Conservation (phyloP, 2,113 vertebrate genomes). For the Gila orcuttii region DNA sequence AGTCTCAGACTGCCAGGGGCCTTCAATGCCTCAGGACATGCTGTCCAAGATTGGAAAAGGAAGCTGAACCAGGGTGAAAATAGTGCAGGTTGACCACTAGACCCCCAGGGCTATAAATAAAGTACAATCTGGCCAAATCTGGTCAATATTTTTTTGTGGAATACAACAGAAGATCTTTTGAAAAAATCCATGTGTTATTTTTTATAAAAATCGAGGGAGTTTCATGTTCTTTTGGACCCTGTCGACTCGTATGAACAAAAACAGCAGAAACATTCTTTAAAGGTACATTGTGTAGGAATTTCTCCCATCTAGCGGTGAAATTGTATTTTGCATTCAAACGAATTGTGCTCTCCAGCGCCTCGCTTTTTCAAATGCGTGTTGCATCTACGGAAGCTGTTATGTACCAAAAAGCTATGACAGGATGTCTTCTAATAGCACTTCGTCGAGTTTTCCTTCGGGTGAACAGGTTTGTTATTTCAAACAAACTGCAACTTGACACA, state of each 20-base stretch:
- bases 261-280: too few species aligned
- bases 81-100: conserved; percentile 1
- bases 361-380: too few species aligned
- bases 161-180: neutral
- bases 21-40: conserved; percentile 26
- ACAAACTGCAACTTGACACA: too few species aligned
- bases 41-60: neutral
- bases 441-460: too few species aligned
- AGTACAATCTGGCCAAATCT: neutral
- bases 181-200: neutral
- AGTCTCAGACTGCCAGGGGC: neutral
- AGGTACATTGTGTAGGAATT: too few species aligned
- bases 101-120: conserved; percentile 3
- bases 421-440: too few species aligned
- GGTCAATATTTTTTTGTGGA: neutral
- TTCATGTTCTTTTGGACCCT: neutral
- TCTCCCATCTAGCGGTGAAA: too few species aligned
- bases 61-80: conserved; percentile 8
- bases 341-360: too few species aligned
- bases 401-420: too few species aligned
- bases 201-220: neutral
- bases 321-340: too few species aligned
- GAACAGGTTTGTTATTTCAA: too few species aligned
- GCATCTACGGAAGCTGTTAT: too few species aligned
- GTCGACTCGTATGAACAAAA: neutral